Percentiles rank a stretch among this genome's conserved stretches.
Evolutionary conservation across 2,888 invertebrate species (phyloP).

Genomic region (Artemia sinica): DNA sequence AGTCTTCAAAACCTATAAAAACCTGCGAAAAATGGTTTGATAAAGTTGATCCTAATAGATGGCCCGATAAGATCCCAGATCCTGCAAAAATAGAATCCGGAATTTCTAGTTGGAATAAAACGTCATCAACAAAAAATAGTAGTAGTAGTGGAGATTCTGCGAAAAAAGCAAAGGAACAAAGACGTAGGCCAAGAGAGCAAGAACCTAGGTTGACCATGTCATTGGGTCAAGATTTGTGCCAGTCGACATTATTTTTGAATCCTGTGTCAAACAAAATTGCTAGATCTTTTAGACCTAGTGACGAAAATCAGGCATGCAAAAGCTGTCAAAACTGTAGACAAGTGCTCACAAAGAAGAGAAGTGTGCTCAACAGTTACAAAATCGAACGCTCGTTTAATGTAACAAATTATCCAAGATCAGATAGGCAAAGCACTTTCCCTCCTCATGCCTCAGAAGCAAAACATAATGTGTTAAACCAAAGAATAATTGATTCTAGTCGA

Average conservation of each 20-base stretch:
- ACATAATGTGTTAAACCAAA: too few relatives aligned
- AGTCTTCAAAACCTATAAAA: background rate
- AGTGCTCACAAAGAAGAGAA: background rate
- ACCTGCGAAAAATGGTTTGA: constrained; percentile 5
- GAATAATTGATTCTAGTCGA: background rate
- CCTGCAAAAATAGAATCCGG: background rate
- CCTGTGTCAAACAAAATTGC: background rate
- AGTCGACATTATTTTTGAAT: background rate
- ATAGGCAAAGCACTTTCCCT: background rate
- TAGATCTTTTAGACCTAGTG: constrained; percentile 1
- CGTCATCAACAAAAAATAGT: constrained; percentile 20
- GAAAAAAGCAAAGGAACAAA: constrained; percentile 1
- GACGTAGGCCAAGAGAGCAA: constrained; percentile 1
- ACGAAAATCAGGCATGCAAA: background rate
- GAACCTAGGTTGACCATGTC: constrained; percentile 1
- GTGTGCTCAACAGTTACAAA: background rate
- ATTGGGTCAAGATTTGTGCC: background rate
- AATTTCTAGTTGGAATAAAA: constrained; percentile 19
- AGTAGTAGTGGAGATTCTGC: constrained; percentile 21
- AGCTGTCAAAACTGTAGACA: background rate
- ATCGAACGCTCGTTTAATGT: background rate
- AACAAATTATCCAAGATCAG: background rate
- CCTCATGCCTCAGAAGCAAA: too few relatives aligned
- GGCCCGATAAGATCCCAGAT: constrained; percentile 15
- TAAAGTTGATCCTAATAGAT: background rate